Percentiles rank a stretch among this genome's conserved stretches.
Evolutionary conservation across 2,113 vertebrate species (phyloP).

Genomic region (Pitta sordida): DNA sequence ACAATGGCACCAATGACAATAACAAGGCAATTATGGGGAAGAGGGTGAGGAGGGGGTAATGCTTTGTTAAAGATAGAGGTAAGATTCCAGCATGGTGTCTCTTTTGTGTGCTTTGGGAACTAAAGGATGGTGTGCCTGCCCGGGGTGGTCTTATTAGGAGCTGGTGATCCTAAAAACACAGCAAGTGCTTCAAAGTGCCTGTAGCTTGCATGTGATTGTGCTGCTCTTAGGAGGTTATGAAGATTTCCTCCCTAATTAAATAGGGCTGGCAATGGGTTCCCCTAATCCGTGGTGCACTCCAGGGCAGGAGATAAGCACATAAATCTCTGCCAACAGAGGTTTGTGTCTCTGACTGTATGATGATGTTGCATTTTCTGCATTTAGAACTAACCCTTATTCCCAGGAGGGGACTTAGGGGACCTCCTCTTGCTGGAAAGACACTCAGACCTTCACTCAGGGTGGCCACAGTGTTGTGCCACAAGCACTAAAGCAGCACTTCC

Average conservation of each 20-base stretch:
- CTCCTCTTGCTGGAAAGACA: background rate
- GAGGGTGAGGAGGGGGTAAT: constrained; percentile 74
- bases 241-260: constrained; percentile 33
- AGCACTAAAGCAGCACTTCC: background rate
- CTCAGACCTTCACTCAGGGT: background rate
- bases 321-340: background rate
- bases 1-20: constrained; percentile 69
- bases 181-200: constrained; percentile 23
- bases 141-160: constrained; percentile 28
- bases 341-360: background rate
- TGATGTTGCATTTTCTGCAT: background rate
- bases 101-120: constrained; percentile 46
- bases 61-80: constrained; percentile 79
- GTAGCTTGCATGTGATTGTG: background rate
- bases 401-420: background rate
- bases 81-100: constrained; percentile 37
- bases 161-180: constrained; percentile 14
- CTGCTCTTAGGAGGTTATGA: constrained; percentile 8
- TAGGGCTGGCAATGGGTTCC: background rate
- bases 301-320: background rate
- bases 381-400: background rate
- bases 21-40: constrained; percentile 77
- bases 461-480: background rate
- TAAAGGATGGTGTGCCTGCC: constrained; percentile 22
- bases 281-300: background rate